Evolutionary conservation across 2,797 vertebrate genomes (phyloP).

Genomic region (Cetoscarus ocellatus): DNA sequence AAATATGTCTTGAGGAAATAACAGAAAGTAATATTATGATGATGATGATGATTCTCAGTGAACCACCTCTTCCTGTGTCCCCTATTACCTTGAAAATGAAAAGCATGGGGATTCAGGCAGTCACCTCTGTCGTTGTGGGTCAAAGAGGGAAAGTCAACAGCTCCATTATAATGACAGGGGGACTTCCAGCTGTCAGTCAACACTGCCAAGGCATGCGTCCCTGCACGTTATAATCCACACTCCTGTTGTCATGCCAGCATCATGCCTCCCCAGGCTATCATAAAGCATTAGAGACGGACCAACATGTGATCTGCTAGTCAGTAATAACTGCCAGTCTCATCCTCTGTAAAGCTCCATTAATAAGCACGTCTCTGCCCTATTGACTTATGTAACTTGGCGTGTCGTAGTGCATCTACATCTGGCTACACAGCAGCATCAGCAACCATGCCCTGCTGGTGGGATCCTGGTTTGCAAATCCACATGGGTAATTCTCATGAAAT

Average conservation of each 20-base stretch:
- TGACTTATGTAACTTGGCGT: constrained; percentile 74
- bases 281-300: constrained; percentile 49
- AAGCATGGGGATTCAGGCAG: constrained; percentile 22
- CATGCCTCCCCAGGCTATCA: constrained; percentile 36
- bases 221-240: constrained; percentile 53
- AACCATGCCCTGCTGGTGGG: constrained; percentile 38
- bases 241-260: constrained; percentile 49
- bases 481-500: background rate
- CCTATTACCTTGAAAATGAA: constrained; percentile 18
- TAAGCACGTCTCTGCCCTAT: constrained; percentile 61
- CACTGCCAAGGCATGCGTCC: constrained; percentile 37
- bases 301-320: constrained; percentile 49
- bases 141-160: constrained; percentile 42
- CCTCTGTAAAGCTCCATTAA: constrained; percentile 64
- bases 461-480: background rate
- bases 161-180: constrained; percentile 61
- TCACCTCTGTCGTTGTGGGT: constrained; percentile 38
- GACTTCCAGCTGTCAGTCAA: constrained; percentile 69
- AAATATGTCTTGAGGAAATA: constrained; percentile 28
- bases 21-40: constrained; percentile 11
- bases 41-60: constrained; percentile 18
- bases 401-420: constrained; percentile 65
- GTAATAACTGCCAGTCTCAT: constrained; percentile 68
- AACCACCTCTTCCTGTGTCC: constrained; percentile 4
- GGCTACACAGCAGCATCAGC: constrained; percentile 52